phyloP scores from a whole-genome alignment of 1,140 invertebrate genomes.

The Drosophila repleta region DNA sequence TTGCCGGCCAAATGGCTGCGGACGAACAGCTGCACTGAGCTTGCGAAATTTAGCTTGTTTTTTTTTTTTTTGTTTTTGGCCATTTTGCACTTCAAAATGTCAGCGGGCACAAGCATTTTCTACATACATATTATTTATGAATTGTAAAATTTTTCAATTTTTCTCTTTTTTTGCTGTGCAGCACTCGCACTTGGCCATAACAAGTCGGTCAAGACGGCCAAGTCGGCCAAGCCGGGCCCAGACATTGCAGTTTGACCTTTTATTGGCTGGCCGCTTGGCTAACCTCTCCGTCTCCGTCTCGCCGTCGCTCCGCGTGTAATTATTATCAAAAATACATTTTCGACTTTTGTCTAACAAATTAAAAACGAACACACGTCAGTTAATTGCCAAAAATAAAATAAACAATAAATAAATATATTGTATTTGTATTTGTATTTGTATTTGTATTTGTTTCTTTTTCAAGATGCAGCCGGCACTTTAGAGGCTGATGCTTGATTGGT shows the following conservation, averaged over 20 bases:
- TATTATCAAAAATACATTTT: slow-evolving; percentile 78
- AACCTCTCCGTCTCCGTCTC: slow-evolving; percentile 28
- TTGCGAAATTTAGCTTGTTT: slow-evolving; percentile 60
- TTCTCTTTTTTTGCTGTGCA: slow-evolving; percentile 10
- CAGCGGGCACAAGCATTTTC: slow-evolving; percentile 66
- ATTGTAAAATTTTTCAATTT: slow-evolving; percentile 56
- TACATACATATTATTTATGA: slow-evolving; percentile 72
- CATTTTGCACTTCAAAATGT: slow-evolving; percentile 75
- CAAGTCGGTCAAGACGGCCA: slow-evolving; percentile 74
- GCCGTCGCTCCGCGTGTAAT: slow-evolving; percentile 41
- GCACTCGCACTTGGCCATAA: slow-evolving; percentile 75
- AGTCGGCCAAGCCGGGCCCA: slow-evolving; percentile 46
- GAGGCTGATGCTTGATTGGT: slow-evolving; percentile 32
- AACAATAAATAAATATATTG: slow-evolving; percentile 15
- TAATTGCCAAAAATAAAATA: slow-evolving; percentile 59
- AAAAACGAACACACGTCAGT: slow-evolving; percentile 66
- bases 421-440: not conserved
- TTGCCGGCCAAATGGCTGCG: slow-evolving; percentile 1
- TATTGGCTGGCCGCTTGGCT: slow-evolving; percentile 56
- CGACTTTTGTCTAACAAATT: slow-evolving; percentile 72
- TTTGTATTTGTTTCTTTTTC: not conserved
- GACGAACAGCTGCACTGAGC: slow-evolving; percentile 30
- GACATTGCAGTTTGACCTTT: slow-evolving; percentile 79
- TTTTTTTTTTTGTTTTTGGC: slow-evolving; percentile 23
- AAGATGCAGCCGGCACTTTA: slow-evolving; percentile 28